A percentile compares a stretch with the other conserved stretches of the same genome.
Evolutionary conservation across 2,888 invertebrate genomes (phyloP).

Genomic region (Caenorhabditis auriculariae): DNA sequence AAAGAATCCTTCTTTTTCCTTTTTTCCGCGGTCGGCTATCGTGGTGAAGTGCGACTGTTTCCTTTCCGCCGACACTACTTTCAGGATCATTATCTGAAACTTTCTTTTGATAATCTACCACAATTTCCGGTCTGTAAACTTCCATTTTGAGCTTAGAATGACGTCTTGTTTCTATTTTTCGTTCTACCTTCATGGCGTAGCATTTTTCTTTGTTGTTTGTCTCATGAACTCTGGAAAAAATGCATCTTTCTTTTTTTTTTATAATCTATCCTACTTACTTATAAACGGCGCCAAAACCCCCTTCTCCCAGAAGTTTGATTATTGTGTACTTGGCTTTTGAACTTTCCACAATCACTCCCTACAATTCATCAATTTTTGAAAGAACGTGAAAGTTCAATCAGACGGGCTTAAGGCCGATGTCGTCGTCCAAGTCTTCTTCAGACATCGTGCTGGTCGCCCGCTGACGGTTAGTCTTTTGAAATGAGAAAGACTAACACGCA

Average conservation of each 20-base stretch:
- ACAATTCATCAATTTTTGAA: slow-evolving; percentile 1
- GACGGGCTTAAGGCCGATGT: slow-evolving; percentile 19
- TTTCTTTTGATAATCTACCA: no score
- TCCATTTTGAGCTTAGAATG: slow-evolving; percentile 59
- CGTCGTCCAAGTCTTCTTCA: slow-evolving; percentile 31
- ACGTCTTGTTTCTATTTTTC: slow-evolving; percentile 42
- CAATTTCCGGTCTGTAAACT: no score
- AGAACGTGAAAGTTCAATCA: not conserved
- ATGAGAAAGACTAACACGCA: no score
- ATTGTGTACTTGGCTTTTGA: slow-evolving; percentile 35
- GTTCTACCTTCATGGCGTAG: slow-evolving; percentile 57
- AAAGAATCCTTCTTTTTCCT: slow-evolving; percentile 35
- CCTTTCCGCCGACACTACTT: slow-evolving; percentile 29
- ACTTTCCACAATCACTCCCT: slow-evolving; percentile 25
- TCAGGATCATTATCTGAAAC: slow-evolving; percentile 50
- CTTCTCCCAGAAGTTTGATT: slow-evolving; percentile 45
- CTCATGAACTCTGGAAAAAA: slow-evolving; percentile 29
- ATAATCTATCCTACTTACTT: slow-evolving; percentile 4
- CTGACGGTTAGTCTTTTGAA: no score
- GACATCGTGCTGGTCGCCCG: no score
- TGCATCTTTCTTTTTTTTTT: no score
- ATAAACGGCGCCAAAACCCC: slow-evolving; percentile 52
- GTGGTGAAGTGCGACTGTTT: slow-evolving; percentile 43
- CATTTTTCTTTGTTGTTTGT: slow-evolving; percentile 22
- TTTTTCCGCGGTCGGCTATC: slow-evolving; percentile 50